Conservation (phyloP, 1,140 invertebrate genomes). For the Drosophila pseudoananassae region DNA sequence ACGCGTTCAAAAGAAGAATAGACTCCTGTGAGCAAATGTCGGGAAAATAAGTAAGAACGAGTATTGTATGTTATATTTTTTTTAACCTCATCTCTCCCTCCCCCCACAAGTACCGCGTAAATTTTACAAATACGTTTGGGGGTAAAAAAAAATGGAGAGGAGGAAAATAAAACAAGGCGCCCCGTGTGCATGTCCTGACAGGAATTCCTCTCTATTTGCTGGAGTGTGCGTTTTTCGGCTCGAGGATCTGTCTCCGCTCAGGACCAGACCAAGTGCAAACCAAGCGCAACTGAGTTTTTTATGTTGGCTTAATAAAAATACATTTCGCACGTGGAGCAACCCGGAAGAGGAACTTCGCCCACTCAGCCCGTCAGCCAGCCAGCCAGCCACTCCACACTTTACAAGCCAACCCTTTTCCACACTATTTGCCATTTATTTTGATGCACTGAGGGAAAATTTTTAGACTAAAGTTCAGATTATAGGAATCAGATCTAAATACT, state of each 20-base stretch:
- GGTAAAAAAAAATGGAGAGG: neutral
- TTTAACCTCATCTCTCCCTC: constrained; percentile 6
- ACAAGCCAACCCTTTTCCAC: constrained; percentile 11
- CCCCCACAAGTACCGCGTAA: constrained; percentile 39
- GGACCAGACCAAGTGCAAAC: constrained; percentile 28
- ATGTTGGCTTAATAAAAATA: constrained; percentile 78
- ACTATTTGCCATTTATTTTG: constrained; percentile 25
- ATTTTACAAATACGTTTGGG: constrained; percentile 78
- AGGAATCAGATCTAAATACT: no score
- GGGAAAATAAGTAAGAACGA: constrained; percentile 55
- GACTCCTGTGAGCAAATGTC: constrained; percentile 60
- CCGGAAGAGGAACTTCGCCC: constrained; percentile 29
- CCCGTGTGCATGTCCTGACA: constrained; percentile 16
- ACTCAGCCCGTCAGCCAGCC: constrained; percentile 12
- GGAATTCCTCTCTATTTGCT: constrained; percentile 48
- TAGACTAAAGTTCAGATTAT: no score
- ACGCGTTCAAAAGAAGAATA: constrained; percentile 55
- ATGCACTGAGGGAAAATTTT: constrained; percentile 9
- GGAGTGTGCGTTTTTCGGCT: constrained; percentile 37
- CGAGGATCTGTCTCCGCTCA: constrained; percentile 32
- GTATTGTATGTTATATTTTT: constrained; percentile 59
- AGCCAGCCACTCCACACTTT: constrained; percentile 13
- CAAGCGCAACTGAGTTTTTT: constrained; percentile 33
- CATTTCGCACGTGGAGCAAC: constrained; percentile 69
- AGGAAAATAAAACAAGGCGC: constrained; percentile 3